These are phyloP conservation scores for Thysanoteuthis rhombus DNA, from an alignment of 2,888 invertebrate species.

Conservation along the genomic window DNA sequence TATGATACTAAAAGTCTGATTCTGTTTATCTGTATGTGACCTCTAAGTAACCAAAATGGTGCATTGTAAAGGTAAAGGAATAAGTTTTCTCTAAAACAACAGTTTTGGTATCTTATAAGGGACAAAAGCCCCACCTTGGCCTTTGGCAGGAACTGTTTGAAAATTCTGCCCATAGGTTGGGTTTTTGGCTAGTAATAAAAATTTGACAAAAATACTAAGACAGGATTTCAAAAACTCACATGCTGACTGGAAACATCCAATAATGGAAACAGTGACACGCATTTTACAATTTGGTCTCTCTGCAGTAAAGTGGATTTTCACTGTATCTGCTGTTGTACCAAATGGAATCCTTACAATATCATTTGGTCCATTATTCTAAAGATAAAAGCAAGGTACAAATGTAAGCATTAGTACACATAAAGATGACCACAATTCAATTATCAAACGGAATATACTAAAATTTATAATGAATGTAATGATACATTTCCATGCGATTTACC, in stretches of 20 bases:
- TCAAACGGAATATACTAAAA: not conserved
- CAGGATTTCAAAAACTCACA: not conserved
- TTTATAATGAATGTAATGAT: not conserved
- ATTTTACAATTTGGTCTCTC: not conserved
- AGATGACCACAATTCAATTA: not conserved
- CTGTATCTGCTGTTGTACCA: slow-evolving; percentile 23
- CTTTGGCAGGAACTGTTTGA: too few relatives aligned
- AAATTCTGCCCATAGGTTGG: too few relatives aligned
- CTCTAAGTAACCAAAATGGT: too few relatives aligned
- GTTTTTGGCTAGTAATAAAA: too few relatives aligned
- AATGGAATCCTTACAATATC: slow-evolving; percentile 18
- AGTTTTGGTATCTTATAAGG: too few relatives aligned
- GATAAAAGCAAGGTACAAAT: not conserved
- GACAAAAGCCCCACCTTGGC: too few relatives aligned
- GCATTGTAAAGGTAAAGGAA: too few relatives aligned
- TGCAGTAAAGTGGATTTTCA: not conserved
- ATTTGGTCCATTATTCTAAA: not conserved
- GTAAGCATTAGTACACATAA: not conserved
- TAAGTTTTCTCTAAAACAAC: too few relatives aligned
- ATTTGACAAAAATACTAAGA: too few relatives aligned
- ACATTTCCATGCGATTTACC: not conserved
- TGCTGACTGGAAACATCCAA: slow-evolving; percentile 21
- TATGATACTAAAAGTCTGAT: too few relatives aligned
- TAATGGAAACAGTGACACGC: not conserved
- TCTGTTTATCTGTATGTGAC: too few relatives aligned